phyloP scores from a whole-genome alignment of 1,140 invertebrate genomes.

The Drosophila parabipectinata region DNA sequence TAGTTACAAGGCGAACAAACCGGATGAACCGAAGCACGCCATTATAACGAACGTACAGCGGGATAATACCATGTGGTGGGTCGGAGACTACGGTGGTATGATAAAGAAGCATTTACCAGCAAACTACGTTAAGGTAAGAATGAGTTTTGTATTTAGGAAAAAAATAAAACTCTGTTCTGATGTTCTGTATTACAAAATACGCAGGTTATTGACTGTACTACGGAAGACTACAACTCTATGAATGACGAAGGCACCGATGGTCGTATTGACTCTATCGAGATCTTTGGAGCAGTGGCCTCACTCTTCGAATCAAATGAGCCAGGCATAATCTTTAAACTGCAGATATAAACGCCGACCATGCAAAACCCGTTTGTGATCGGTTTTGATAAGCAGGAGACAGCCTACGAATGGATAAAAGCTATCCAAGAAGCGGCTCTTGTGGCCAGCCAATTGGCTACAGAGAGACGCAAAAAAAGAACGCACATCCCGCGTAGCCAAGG shows the following conservation, averaged over 20 bases:
- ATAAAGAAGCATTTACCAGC: conserved; percentile 97
- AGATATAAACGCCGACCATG: conserved; percentile 91
- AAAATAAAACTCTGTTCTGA: not conserved
- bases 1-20: conserved; percentile 93
- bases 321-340: conserved; percentile 89
- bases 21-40: conserved; percentile 96
- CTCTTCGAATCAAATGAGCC: conserved; percentile 85
- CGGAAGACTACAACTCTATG: conserved; percentile 88
- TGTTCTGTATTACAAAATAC: not conserved
- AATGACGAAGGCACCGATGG: conserved; percentile 83
- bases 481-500: conserved; percentile 95
- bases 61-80: conserved; percentile 94
- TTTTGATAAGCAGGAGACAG: conserved; percentile 89
- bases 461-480: conserved; percentile 95
- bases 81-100: conserved; percentile 96
- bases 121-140: conserved; percentile 92
- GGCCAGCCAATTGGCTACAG: conserved; percentile 90
- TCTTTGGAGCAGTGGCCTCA: conserved; percentile 92
- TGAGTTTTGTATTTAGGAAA: not conserved
- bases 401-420: conserved; percentile 93
- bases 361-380: conserved; percentile 91
- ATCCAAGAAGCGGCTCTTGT: conserved; percentile 94
- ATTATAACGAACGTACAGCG: conserved; percentile 97
- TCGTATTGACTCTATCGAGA: conserved; percentile 87
- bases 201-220: conserved; percentile 85